phyloP scores from a whole-genome alignment of 2,888 invertebrate species.

The Xestia sexstrigata region DNA sequence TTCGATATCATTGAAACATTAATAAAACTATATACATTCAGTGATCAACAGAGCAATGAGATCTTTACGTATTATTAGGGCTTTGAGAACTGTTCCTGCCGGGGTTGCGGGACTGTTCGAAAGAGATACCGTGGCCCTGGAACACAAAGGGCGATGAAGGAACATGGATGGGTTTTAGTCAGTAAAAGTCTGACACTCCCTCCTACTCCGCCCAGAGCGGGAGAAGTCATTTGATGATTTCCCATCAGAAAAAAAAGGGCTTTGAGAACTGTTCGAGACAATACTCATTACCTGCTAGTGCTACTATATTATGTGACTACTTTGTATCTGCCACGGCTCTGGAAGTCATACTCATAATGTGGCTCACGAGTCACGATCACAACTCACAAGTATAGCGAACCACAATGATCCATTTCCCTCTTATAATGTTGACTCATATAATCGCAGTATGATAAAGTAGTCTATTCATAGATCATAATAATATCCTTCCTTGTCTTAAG shows the following conservation, averaged over 20 bases:
- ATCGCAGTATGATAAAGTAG: conserved; percentile 30
- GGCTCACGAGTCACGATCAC: no score
- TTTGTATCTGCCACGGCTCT: not conserved
- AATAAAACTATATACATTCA: not conserved
- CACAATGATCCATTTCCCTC: conserved; percentile 52
- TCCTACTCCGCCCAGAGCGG: no score
- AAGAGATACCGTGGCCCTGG: no score
- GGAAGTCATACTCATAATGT: conserved; percentile 6
- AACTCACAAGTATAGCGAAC: conserved; percentile 20
- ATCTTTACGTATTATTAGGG: not conserved
- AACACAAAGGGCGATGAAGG: no score
- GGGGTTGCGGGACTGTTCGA: no score
- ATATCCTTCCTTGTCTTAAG: conserved; percentile 33
- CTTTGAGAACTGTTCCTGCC: not conserved
- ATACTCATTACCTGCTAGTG: not conserved
- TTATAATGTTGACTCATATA: conserved; percentile 50
- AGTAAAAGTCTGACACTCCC: no score
- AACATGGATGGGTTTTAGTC: no score
- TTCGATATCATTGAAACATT: not conserved
- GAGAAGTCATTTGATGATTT: no score
- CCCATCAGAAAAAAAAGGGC: no score
- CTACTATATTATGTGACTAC: not conserved
- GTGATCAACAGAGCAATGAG: not conserved
- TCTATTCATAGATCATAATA: conserved; percentile 26
- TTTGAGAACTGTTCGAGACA: not conserved